Conservation (phyloP, 1,140 invertebrate species). For the Drosophila micromelanica region DNA sequence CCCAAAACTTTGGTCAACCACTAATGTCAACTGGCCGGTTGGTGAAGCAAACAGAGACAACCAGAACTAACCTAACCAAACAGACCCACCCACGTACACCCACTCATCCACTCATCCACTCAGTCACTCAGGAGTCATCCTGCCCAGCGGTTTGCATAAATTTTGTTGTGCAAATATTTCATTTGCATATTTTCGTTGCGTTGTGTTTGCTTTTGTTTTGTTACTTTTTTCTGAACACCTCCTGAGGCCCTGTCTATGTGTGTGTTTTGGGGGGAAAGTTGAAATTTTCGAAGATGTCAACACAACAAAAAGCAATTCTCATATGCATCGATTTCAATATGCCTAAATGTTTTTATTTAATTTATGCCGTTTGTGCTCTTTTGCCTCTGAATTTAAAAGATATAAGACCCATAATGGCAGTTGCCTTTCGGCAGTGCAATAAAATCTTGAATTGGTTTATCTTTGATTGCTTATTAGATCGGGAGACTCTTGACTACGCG, state of each 20-base stretch:
- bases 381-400: slow-evolving; percentile 19
- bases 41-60: slow-evolving; percentile 1
- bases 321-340: slow-evolving; percentile 44
- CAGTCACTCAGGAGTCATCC: slow-evolving; percentile 26
- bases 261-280: slow-evolving; percentile 2
- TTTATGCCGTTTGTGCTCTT: slow-evolving; percentile 16
- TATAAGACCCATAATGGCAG: not conserved
- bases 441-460: slow-evolving; percentile 12
- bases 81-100: slow-evolving; percentile 1
- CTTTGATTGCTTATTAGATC: slow-evolving; percentile 7
- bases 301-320: slow-evolving; percentile 26
- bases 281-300: slow-evolving; percentile 36
- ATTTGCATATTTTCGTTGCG: slow-evolving; percentile 51
- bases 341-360: slow-evolving; percentile 54
- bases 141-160: slow-evolving; percentile 46
- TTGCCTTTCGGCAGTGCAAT: slow-evolving; percentile 10
- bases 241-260: slow-evolving; percentile 4
- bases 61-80: slow-evolving; percentile 13
- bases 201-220: slow-evolving; percentile 20
- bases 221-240: slow-evolving; percentile 24
- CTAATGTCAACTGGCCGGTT: slow-evolving; percentile 23
- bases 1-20: slow-evolving; percentile 19
- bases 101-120: slow-evolving; percentile 14
- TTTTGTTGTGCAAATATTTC: slow-evolving; percentile 48
- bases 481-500: not conserved